These are phyloP conservation scores for Yponomeuta evonymella DNA, from an alignment of 2,888 invertebrate species.

Conservation along the genomic window DNA sequence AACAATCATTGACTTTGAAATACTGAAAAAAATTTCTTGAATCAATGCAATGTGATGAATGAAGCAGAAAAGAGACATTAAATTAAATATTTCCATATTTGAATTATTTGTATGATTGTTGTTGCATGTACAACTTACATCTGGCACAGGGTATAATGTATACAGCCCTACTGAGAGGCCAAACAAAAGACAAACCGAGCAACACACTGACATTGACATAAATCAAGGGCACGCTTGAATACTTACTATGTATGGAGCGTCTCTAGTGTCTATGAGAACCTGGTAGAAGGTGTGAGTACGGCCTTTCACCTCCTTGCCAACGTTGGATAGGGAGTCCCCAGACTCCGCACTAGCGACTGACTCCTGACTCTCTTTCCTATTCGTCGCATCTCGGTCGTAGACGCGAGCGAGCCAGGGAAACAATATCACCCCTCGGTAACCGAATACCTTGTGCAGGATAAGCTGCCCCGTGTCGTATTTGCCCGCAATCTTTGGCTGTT, in stretches of 20 bases:
- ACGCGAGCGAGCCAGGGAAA: constrained; percentile 98
- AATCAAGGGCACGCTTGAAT: constrained; percentile 17
- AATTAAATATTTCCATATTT: not conserved
- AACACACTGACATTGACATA: constrained; percentile 14
- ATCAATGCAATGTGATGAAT: too few relatives aligned
- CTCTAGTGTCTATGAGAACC: constrained; percentile 96
- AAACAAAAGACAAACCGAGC: constrained; percentile 12
- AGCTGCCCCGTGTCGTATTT: constrained; percentile 97
- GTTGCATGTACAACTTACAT: not conserved
- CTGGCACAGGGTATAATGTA: not conserved
- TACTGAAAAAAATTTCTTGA: too few relatives aligned
- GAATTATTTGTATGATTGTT: not conserved
- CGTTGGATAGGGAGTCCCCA: constrained; percentile 65
- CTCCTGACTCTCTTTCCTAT: constrained; percentile 76
- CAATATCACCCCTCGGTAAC: constrained; percentile 96
- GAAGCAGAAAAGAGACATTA: too few relatives aligned
- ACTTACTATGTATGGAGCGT: constrained; percentile 97
- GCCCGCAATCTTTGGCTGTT: constrained; percentile 88
- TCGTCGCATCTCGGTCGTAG: constrained; percentile 92
- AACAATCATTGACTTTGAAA: too few relatives aligned
- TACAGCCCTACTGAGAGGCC: constrained; percentile 4
- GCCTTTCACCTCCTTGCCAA: constrained; percentile 91
- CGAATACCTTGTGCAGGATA: constrained; percentile 97
- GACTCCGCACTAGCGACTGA: constrained; percentile 38
- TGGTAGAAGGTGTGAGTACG: constrained; percentile 97